Conservation (phyloP, 1,140 invertebrate species). For the Cherax destructor region DNA sequence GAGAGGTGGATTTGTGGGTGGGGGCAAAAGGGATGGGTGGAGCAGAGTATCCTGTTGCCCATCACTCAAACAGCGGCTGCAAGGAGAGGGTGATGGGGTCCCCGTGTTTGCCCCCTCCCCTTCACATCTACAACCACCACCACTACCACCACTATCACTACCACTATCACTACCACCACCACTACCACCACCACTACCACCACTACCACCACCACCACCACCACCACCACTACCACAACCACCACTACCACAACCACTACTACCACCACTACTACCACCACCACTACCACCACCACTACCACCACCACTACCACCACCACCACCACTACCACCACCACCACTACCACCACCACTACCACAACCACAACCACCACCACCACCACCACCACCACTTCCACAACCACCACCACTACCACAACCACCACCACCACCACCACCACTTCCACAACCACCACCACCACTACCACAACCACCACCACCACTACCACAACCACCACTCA, state of each 20-base stretch:
- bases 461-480: neutral
- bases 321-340: neutral
- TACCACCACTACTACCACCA: slow-evolving; percentile 1
- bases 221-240: neutral
- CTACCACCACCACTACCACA: neutral
- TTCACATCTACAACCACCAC: too few species aligned
- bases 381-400: neutral
- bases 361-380: neutral
- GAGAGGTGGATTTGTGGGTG: too few species aligned
- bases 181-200: neutral
- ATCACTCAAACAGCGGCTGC: too few species aligned
- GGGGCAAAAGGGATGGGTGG: too few species aligned
- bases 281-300: neutral
- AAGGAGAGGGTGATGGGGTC: too few species aligned
- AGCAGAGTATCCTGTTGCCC: too few species aligned
- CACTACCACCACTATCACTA: too few species aligned
- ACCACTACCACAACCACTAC: neutral
- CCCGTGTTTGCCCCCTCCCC: too few species aligned
- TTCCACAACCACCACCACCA: neutral
- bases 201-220: neutral
- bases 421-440: slow-evolving; percentile 2
- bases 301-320: neutral
- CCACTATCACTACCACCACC: too few species aligned
- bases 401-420: neutral
- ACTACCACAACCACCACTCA: neutral